These are phyloP conservation scores for Dufourea novaeangliae DNA, from an alignment of 1,140 invertebrate genomes.

Conservation along the genomic window DNA sequence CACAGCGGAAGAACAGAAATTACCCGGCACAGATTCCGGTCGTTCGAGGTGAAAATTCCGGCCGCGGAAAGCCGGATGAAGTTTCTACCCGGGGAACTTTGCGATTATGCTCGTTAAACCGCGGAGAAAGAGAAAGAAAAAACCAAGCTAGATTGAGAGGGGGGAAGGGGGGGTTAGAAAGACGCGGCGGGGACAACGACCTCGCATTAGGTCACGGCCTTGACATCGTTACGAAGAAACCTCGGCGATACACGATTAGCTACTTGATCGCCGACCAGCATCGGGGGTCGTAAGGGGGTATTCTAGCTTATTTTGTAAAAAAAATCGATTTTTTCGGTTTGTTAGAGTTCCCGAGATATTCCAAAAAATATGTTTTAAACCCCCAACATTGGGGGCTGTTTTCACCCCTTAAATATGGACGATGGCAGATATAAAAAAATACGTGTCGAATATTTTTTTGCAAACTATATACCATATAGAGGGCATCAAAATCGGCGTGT, in stretches of 20 bases:
- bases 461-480: too few relatives aligned
- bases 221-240: conserved; percentile 76
- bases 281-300: too few relatives aligned
- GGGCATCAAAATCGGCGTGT: background rate
- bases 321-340: too few relatives aligned
- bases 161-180: conserved; percentile 19
- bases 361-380: too few relatives aligned
- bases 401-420: too few relatives aligned
- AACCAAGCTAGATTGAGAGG: background rate
- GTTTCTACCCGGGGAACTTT: background rate
- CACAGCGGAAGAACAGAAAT: background rate
- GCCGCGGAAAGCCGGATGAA: background rate
- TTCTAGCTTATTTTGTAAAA: too few relatives aligned
- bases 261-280: conserved; percentile 40
- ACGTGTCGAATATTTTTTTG: too few relatives aligned
- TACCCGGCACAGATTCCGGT: background rate
- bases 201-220: conserved; percentile 77
- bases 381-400: too few relatives aligned
- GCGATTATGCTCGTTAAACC: conserved; percentile 2
- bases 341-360: too few relatives aligned
- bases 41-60: conserved; percentile 11
- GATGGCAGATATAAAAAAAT: too few relatives aligned
- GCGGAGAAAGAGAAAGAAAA: conserved; percentile 24
- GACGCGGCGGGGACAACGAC: conserved; percentile 63
- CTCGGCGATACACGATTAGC: conserved; percentile 61